A percentile compares a stretch with the other conserved stretches of the same genome.
Conservation (phyloP, 2,113 vertebrate genomes). For the Helogale parvula region DNA sequence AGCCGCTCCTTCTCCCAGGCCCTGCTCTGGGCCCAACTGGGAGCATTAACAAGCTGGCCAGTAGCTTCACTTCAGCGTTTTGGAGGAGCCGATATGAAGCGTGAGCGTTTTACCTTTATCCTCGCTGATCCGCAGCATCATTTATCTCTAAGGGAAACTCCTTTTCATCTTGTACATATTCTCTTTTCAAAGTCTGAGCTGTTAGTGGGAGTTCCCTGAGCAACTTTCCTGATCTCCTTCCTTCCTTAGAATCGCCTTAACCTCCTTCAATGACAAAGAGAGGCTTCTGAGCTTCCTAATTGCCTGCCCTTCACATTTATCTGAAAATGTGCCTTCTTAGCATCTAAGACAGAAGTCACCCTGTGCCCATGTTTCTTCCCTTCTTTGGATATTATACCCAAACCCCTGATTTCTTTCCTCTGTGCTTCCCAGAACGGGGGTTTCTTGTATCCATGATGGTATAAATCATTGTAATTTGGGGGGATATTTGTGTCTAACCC, state of each 20-base stretch:
- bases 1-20: too few species aligned
- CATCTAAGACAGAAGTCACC: neutral
- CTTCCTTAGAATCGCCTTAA: neutral
- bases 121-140: neutral
- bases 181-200: neutral
- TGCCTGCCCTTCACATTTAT: neutral
- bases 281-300: neutral
- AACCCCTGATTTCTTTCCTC: neutral
- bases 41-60: neutral
- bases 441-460: neutral
- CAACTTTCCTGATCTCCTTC: neutral
- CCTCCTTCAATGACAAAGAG: neutral
- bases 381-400: neutral
- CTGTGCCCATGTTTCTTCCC: neutral
- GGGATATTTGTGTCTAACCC: neutral
- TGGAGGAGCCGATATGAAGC: neutral
- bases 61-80: neutral
- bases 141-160: neutral
- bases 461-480: neutral
- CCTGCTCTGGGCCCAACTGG: neutral
- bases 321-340: neutral
- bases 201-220: neutral
- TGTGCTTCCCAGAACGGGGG: neutral
- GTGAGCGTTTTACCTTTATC: neutral
- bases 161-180: neutral